Evolutionary conservation across 2,797 vertebrate species (phyloP), one percentile per base, ranked within the genome.

Genomic region (Anguilla anguilla): DNA sequence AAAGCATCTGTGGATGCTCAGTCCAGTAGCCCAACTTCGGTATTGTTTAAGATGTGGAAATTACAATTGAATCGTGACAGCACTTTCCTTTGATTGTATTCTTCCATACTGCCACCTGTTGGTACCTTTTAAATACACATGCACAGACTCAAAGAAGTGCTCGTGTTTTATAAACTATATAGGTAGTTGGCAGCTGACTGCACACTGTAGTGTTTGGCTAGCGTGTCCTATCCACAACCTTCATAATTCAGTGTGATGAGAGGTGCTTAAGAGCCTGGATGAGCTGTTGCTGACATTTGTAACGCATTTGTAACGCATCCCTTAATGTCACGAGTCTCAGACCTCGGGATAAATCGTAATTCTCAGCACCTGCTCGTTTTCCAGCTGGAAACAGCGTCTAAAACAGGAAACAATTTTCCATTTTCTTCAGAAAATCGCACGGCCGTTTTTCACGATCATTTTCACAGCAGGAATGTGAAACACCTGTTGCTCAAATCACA

Each of bases 401-500:
- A 72, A 43, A 85, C 59, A 43, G 55, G n/a, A 87, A 87, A 43
- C 67, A 25, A 51, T 87, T 83, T 61, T 84, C 39, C 43, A 84
- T 25, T 1, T 53, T 85, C 35, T 79, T 28, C 46, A 49, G 39
- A 46, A 82, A 49, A 82, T 82, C 25, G 13, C 35, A 46, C 39
- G 22, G 82, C 61, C 72, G 51, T 46, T 46, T 72, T 31, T 84
- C 46, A 25, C 72, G 46, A 74, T 86, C 11, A 86, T 35, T 72
- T 49, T 49, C 55, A 10, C 43, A 72, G 19, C 59, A 72, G 83
- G 69, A 88, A 85, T 79, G 83, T 19, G 39, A 88, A 85, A 46
- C 69, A 74, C 67, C 83, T 88, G 67, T 51, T 87, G 64, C 46
- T 64, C 31, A 72, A 87, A 84, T 72, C 86, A 74, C 31, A 84